Evolutionary conservation across 92 coral and sea anemone species (phyloP).

Genomic region (Diadumene lineata): DNA sequence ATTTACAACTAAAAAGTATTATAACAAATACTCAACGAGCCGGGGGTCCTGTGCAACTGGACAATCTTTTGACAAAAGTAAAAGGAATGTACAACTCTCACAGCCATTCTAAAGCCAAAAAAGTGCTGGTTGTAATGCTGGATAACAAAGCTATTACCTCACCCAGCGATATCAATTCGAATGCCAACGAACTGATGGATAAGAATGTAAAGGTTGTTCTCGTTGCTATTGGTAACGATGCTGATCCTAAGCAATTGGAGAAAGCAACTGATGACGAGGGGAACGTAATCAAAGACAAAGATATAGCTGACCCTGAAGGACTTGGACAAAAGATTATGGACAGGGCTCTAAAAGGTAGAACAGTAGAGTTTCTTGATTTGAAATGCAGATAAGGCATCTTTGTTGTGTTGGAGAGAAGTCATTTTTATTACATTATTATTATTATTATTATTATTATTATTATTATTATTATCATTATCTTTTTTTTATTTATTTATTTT

Average conservation of each 20-base stretch:
- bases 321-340: slow-evolving; percentile 59
- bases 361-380: neutral
- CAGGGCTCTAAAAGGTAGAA: slow-evolving; percentile 55
- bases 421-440: too few species aligned
- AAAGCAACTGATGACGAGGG: slow-evolving; percentile 40
- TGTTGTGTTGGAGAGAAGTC: too few species aligned
- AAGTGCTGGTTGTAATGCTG: slow-evolving; percentile 58
- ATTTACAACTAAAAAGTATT: slow-evolving; percentile 23
- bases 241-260: slow-evolving; percentile 41
- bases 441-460: too few species aligned
- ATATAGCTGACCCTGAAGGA: slow-evolving; percentile 33
- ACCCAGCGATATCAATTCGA: slow-evolving; percentile 38
- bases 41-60: slow-evolving; percentile 41
- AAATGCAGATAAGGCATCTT: too few species aligned
- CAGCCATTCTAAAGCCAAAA: slow-evolving; percentile 58
- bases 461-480: too few species aligned
- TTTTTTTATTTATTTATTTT: too few species aligned
- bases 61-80: slow-evolving; percentile 43
- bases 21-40: slow-evolving; percentile 17
- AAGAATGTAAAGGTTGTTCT: slow-evolving; percentile 61
- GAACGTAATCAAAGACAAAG: slow-evolving; percentile 43
- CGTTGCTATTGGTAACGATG: slow-evolving; percentile 64
- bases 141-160: slow-evolving; percentile 48
- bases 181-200: slow-evolving; percentile 41
- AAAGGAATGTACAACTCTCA: slow-evolving; percentile 43